Conservation (phyloP, 2,113 vertebrate species). For the Dinomys branickii region DNA sequence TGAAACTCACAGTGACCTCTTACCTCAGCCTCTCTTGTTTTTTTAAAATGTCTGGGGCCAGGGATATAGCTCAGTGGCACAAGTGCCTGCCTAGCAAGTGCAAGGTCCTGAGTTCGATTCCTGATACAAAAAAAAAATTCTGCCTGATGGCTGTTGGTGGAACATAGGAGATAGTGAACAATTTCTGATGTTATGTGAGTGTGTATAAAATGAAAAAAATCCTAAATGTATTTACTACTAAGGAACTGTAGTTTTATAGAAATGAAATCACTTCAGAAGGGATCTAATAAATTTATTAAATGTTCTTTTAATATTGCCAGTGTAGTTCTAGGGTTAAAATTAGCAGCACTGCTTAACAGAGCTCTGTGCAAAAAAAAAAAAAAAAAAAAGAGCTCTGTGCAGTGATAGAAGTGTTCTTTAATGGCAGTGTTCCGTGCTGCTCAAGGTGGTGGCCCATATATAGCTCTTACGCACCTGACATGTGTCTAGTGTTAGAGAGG, state of each 20-base stretch:
- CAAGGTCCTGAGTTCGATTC: too few species aligned
- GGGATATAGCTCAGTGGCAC: too few species aligned
- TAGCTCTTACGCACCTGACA: not conserved
- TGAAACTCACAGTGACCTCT: not conserved
- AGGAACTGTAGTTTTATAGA: not conserved
- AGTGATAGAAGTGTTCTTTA: not conserved
- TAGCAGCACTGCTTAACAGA: not conserved
- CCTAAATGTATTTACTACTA: not conserved
- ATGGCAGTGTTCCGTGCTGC: not conserved
- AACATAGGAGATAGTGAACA: not conserved
- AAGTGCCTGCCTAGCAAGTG: too few species aligned
- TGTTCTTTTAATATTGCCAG: not conserved
- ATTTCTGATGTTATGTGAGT: not conserved
- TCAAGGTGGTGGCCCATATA: not conserved
- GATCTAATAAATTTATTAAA: not conserved
- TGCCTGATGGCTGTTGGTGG: conserved; percentile 21
- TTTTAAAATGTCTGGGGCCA: not conserved
- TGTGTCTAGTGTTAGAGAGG: not conserved
- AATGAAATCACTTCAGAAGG: not conserved
- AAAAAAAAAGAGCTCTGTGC: not conserved
- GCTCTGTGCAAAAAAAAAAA: too few species aligned
- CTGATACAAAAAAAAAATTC: too few species aligned
- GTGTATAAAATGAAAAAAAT: not conserved
- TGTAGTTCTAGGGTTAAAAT: conserved; percentile 5
- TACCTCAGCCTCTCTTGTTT: not conserved